Evolutionary conservation across 2,113 vertebrate species (phyloP).

Genomic region (Emydura subglobosa): DNA sequence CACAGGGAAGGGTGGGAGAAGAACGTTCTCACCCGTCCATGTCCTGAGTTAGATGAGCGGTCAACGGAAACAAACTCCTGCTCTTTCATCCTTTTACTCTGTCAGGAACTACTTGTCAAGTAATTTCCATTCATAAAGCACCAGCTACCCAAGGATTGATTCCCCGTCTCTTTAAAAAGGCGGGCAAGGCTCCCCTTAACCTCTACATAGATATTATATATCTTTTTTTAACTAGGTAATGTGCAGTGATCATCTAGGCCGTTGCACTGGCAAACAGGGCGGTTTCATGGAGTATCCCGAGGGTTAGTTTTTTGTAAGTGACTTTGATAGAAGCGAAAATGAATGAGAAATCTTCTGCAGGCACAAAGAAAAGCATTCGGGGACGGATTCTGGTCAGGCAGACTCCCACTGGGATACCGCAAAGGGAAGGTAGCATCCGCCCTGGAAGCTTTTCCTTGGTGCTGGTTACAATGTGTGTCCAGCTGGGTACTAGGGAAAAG

Average conservation of each 20-base stretch:
- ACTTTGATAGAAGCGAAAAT: neutral
- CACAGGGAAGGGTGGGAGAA: neutral
- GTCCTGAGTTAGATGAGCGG: neutral
- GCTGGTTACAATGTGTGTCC: neutral
- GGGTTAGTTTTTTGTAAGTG: neutral
- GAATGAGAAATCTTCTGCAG: neutral
- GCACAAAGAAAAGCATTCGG: neutral
- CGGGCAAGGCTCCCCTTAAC: too few relatives aligned
- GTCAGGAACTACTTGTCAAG: neutral
- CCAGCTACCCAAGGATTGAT: neutral
- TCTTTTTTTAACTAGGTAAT: too few relatives aligned
- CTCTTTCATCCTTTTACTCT: neutral
- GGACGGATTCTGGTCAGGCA: neutral
- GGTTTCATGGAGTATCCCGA: neutral
- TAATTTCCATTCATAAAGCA: neutral
- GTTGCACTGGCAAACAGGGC: too few relatives aligned
- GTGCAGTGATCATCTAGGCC: too few relatives aligned
- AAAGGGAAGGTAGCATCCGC: fast-evolving
- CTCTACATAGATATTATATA: neutral
- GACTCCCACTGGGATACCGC: fast-evolving
- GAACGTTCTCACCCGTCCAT: neutral
- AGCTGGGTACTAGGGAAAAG: neutral
- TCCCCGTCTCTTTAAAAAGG: neutral
- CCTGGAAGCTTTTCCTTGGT: neutral
- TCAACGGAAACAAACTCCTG: neutral